Evolutionary conservation across 1,140 invertebrate species (phyloP).

Genomic region (Drosophila yakuba): DNA sequence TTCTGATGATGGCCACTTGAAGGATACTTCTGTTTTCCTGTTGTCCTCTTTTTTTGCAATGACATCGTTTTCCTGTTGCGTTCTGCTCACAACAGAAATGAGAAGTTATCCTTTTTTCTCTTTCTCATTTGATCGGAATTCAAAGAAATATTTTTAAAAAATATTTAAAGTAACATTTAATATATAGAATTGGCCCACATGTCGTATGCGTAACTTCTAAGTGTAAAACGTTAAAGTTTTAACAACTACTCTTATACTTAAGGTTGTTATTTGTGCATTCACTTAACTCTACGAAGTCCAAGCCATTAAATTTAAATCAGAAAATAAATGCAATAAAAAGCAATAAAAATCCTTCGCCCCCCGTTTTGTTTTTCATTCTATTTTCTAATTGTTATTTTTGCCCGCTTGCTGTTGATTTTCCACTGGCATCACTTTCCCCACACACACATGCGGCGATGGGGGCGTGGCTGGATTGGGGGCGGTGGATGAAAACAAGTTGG

Average conservation of each 20-base stretch:
- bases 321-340: not conserved
- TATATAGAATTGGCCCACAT: too few relatives aligned
- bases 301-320: not conserved
- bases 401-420: slow-evolving; percentile 2
- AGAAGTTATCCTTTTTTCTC: not conserved
- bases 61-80: slow-evolving; percentile 48
- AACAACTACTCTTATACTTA: too few relatives aligned
- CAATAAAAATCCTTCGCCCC: too few relatives aligned
- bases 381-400: slow-evolving; percentile 11
- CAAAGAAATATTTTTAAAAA: too few relatives aligned
- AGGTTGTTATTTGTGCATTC: not conserved
- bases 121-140: not conserved
- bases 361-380: not conserved
- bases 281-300: not conserved
- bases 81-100: slow-evolving; percentile 2
- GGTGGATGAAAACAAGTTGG: slow-evolving; percentile 30
- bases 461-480: not conserved
- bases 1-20: slow-evolving; percentile 47
- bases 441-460: not conserved
- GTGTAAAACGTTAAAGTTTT: too few relatives aligned
- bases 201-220: not conserved
- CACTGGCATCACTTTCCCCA: slow-evolving; percentile 9
- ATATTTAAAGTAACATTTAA: too few relatives aligned
- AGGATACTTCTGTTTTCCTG: slow-evolving; percentile 41
- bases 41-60: slow-evolving; percentile 7